Conservation (phyloP, 2,888 invertebrate species). For the Tipula unca region DNA sequence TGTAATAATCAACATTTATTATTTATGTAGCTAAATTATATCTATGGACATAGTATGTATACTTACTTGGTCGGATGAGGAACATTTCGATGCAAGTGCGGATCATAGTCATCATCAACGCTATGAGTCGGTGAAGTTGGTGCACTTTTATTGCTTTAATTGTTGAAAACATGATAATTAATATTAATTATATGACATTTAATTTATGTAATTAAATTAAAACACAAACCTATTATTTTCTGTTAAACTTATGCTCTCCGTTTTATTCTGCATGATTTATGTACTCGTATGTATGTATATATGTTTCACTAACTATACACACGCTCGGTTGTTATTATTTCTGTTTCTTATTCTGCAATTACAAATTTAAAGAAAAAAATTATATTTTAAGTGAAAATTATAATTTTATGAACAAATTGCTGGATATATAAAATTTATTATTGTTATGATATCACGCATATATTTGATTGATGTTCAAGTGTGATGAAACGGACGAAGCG, state of each 20-base stretch:
- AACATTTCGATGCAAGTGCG: slow-evolving; percentile 52
- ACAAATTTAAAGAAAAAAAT: neutral
- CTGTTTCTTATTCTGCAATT: neutral
- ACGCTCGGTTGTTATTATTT: neutral
- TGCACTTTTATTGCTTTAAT: slow-evolving; percentile 14
- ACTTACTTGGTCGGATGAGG: slow-evolving; percentile 58
- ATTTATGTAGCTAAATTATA: no score
- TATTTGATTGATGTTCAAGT: neutral
- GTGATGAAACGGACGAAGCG: neutral
- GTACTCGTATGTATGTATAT: no score
- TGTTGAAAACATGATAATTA: neutral
- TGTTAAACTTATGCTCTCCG: slow-evolving; percentile 8
- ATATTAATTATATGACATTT: neutral
- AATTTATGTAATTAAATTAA: neutral
- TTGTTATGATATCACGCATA: neutral
- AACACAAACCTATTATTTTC: neutral
- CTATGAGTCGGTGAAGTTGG: neutral
- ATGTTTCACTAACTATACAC: neutral
- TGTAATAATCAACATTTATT: slow-evolving; percentile 34
- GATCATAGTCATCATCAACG: slow-evolving; percentile 46
- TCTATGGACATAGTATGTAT: neutral
- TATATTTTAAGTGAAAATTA: neutral
- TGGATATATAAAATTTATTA: neutral
- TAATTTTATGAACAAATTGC: neutral
- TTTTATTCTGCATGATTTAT: neutral